Percentiles rank a stretch among this genome's conserved stretches.
Evolutionary conservation across 2,113 vertebrate genomes (phyloP).

Genomic region (Calidris pugnax): DNA sequence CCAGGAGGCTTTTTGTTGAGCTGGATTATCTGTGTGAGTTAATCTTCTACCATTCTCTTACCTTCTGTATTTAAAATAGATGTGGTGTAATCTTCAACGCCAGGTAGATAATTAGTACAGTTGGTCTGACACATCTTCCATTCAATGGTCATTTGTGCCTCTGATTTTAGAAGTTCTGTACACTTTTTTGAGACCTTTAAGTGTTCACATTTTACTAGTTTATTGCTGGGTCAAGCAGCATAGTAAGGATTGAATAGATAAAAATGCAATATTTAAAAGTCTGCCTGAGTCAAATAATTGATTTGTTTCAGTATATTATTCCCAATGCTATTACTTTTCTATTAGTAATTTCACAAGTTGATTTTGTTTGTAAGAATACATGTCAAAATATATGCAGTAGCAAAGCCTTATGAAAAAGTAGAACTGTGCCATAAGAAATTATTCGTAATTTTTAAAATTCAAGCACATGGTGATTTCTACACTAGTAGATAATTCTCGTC

Average conservation of each 20-base stretch:
- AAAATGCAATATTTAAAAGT: neutral
- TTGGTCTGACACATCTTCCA: neutral
- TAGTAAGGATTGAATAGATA: neutral
- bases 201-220: neutral
- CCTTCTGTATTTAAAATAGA: neutral
- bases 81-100: neutral
- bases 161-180: neutral
- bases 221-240: neutral
- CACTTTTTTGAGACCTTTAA: neutral
- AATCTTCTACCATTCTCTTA: neutral
- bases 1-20: neutral
- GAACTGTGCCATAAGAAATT: neutral
- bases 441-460: neutral
- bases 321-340: neutral
- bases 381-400: neutral
- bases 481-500: neutral
- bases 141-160: neutral
- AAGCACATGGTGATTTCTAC: neutral
- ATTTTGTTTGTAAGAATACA: neutral
- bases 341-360: neutral
- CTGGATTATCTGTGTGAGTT: constrained; percentile 4
- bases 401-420: neutral
- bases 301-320: neutral
- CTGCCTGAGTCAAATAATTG: neutral
- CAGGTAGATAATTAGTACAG: neutral